These are phyloP conservation scores for Euphydryas editha DNA, from an alignment of 2,888 invertebrate genomes.

Conservation along the genomic window DNA sequence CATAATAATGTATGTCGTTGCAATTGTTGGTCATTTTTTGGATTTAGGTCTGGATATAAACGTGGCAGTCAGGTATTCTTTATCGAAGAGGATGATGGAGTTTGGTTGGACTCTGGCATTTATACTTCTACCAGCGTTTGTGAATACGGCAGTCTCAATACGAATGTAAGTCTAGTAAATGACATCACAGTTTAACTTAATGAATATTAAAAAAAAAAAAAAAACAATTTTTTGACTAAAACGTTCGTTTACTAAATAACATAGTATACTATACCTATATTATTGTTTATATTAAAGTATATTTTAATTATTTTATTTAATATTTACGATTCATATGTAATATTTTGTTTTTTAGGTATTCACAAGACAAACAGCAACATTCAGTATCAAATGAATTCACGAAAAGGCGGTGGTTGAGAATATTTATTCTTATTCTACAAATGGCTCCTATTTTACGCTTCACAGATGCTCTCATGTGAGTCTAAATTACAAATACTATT, in stretches of 20 bases:
- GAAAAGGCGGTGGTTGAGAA: slow-evolving; percentile 82
- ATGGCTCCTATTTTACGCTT: slow-evolving; percentile 89
- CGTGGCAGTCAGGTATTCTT: slow-evolving; percentile 86
- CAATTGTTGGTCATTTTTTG: slow-evolving; percentile 87
- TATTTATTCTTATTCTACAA: slow-evolving; percentile 86
- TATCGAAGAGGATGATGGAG: slow-evolving; percentile 80
- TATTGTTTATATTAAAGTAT: neutral
- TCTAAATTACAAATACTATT: slow-evolving; percentile 1
- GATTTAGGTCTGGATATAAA: slow-evolving; percentile 88
- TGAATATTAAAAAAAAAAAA: neutral
- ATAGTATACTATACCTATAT: too few relatives aligned
- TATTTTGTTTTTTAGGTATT: slow-evolving; percentile 77
- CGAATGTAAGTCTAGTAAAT: slow-evolving; percentile 84
- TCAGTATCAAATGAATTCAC: slow-evolving; percentile 84
- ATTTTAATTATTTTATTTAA: neutral
- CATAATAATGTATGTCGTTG: slow-evolving; percentile 85
- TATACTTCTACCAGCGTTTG: slow-evolving; percentile 88
- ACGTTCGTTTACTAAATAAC: too few relatives aligned
- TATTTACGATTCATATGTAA: neutral
- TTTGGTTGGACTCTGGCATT: slow-evolving; percentile 88
- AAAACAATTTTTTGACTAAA: slow-evolving; percentile 4
- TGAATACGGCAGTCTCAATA: slow-evolving; percentile 89
- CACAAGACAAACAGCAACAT: slow-evolving; percentile 78
- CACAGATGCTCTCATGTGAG: slow-evolving; percentile 83
- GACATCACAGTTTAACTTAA: slow-evolving; percentile 25